A percentile compares a stretch with the other conserved stretches of the same genome.
Conservation (phyloP, 2,113 vertebrate species). For the Hypanus sabinus region DNA sequence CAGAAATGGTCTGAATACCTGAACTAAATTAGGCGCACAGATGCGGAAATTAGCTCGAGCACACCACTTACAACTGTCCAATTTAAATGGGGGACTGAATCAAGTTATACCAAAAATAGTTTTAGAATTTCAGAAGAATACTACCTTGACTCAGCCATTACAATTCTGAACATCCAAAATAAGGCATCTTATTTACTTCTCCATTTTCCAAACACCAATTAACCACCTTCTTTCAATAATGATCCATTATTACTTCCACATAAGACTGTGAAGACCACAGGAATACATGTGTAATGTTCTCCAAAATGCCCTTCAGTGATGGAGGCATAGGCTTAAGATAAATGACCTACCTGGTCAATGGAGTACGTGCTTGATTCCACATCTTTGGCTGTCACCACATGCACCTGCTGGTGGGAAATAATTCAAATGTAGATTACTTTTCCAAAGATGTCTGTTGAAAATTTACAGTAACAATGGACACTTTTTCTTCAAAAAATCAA, state of each 20-base stretch:
- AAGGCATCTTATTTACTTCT: not conserved
- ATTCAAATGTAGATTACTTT: not conserved
- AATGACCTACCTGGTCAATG: slow-evolving; percentile 56
- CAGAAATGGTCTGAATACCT: not conserved
- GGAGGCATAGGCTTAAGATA: not conserved
- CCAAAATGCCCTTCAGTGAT: not conserved
- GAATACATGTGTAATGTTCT: not conserved
- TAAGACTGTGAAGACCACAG: not conserved
- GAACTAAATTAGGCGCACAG: not conserved
- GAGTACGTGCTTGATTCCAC: slow-evolving; percentile 50
- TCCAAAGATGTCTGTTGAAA: not conserved
- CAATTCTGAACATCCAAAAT: not conserved
- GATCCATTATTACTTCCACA: not conserved
- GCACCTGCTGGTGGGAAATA: slow-evolving; percentile 50
- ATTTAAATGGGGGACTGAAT: not conserved
- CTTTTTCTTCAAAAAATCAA: not conserved
- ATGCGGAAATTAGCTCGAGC: not conserved
- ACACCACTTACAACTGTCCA: not conserved
- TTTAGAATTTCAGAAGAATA: not conserved
- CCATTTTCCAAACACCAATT: not conserved
- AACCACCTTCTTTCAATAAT: not conserved
- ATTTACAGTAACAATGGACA: not conserved
- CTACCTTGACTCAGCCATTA: not conserved
- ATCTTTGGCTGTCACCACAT: slow-evolving; percentile 57
- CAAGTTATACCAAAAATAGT: not conserved